These are phyloP conservation scores for Drosophila guanche DNA, from an alignment of 1,140 invertebrate species.

Conservation along the genomic window DNA sequence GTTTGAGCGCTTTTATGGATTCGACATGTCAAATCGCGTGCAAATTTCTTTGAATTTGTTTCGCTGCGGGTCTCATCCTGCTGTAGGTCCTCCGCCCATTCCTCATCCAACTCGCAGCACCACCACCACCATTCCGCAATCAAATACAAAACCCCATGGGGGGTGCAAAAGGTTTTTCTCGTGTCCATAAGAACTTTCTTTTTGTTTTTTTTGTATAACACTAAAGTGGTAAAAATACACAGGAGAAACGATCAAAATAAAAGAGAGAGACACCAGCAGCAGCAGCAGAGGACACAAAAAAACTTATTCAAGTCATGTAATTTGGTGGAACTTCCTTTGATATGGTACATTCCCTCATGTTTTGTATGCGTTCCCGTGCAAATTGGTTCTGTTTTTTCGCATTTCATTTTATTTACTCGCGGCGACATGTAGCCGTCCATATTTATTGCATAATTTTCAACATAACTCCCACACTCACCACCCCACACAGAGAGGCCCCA, in stretches of 20 bases:
- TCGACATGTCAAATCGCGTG: conserved; percentile 71
- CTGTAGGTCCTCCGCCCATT: no score
- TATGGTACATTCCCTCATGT: conserved; percentile 41
- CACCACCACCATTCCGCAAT: conserved; percentile 6
- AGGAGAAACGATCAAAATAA: conserved; percentile 9
- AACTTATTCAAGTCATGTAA: conserved; percentile 49
- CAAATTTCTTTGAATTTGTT: conserved; percentile 62
- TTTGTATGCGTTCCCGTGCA: conserved; percentile 42
- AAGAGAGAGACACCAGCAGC: conserved; percentile 9
- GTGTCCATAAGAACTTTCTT: conserved; percentile 44
- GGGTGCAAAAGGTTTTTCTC: conserved; percentile 24
- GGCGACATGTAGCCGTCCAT: conserved; percentile 36
- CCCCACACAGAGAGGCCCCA: no score
- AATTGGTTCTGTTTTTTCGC: conserved; percentile 40
- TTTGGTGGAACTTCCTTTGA: conserved; percentile 51
- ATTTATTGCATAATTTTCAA: conserved; percentile 67
- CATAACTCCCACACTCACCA: conserved; percentile 9
- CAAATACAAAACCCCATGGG: conserved; percentile 30
- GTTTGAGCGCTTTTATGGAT: conserved; percentile 68
- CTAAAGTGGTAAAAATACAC: conserved; percentile 43
- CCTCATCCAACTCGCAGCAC: no score
- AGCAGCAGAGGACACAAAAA: conserved; percentile 16
- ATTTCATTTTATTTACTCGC: conserved; percentile 52
- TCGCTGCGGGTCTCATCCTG: neutral
- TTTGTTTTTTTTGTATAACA: conserved; percentile 13